Conservation (phyloP, 2,888 invertebrate species). For the Athalia cordata region DNA sequence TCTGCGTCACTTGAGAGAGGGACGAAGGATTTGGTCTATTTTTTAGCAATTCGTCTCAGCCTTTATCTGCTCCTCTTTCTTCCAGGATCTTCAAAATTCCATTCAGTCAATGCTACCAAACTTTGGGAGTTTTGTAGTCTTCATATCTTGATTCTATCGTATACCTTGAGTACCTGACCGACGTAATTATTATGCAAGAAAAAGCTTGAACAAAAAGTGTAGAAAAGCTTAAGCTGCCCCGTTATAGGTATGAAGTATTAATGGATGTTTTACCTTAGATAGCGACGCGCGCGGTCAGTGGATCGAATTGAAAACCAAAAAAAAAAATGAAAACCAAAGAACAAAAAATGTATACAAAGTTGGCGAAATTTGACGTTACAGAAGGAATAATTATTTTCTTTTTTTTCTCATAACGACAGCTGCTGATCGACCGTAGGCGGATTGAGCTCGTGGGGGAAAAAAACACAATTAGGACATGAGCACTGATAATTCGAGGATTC, state of each 20-base stretch:
- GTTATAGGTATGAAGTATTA: conserved; percentile 5
- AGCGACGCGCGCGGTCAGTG: not conserved
- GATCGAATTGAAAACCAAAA: not conserved
- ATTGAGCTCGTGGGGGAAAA: too few species aligned
- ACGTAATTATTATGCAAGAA: conserved; percentile 13
- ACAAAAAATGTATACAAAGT: not conserved
- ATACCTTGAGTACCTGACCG: too few species aligned
- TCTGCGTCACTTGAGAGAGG: too few species aligned
- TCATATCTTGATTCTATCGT: conserved; percentile 39
- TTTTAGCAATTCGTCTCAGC: too few species aligned
- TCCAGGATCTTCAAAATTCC: too few species aligned
- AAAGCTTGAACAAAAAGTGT: conserved; percentile 20
- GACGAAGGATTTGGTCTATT: too few species aligned
- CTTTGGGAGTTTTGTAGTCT: not conserved
- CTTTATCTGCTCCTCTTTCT: too few species aligned
- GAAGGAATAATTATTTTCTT: not conserved
- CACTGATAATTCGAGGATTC: too few species aligned
- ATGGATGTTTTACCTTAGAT: conserved; percentile 8
- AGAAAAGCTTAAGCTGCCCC: conserved; percentile 31
- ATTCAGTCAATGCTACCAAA: too few species aligned
- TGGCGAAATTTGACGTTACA: not conserved
- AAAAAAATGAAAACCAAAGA: not conserved
- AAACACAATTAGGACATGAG: too few species aligned
- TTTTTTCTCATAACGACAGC: conserved; percentile 17
- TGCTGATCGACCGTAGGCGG: too few species aligned